Evolutionary conservation across 1,140 invertebrate species (phyloP).

Genomic region (Armadillidium nasatum): DNA sequence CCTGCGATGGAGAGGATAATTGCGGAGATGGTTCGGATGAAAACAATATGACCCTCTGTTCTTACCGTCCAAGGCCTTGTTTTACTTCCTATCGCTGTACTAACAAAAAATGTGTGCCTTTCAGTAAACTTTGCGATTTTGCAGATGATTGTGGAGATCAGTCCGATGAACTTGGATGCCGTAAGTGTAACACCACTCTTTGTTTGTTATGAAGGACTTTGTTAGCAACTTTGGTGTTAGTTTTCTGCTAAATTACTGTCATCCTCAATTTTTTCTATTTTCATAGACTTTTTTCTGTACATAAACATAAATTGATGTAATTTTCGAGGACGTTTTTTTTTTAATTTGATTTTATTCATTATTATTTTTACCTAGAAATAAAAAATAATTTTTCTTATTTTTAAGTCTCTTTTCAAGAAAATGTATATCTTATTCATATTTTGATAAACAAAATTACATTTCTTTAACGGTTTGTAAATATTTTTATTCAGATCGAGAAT

Average conservation of each 20-base stretch:
- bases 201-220: too few relatives aligned
- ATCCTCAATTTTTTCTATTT: constrained; percentile 49
- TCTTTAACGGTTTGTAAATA: too few relatives aligned
- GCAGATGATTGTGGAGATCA: constrained; percentile 73
- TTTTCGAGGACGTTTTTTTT: constrained; percentile 50
- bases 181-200: constrained; percentile 52
- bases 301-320: constrained; percentile 54
- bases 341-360: too few relatives aligned
- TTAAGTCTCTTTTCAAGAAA: too few relatives aligned
- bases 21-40: constrained; percentile 91
- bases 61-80: constrained; percentile 46
- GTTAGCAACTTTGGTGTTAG: too few relatives aligned
- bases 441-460: constrained; percentile 66
- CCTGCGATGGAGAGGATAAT: constrained; percentile 81
- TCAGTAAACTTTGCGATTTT: constrained; percentile 74
- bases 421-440: too few relatives aligned
- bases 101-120: constrained; percentile 83
- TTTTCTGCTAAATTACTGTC: too few relatives aligned
- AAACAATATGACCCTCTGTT: constrained; percentile 82
- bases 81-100: constrained; percentile 74
- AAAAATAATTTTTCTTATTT: too few relatives aligned
- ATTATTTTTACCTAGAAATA: too few relatives aligned
- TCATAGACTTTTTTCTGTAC: constrained; percentile 58
- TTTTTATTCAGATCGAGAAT: constrained; percentile 47
- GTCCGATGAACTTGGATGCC: constrained; percentile 86